Evolutionary conservation across 2,888 invertebrate species (phyloP).

Genomic region (Agelastica alni): DNA sequence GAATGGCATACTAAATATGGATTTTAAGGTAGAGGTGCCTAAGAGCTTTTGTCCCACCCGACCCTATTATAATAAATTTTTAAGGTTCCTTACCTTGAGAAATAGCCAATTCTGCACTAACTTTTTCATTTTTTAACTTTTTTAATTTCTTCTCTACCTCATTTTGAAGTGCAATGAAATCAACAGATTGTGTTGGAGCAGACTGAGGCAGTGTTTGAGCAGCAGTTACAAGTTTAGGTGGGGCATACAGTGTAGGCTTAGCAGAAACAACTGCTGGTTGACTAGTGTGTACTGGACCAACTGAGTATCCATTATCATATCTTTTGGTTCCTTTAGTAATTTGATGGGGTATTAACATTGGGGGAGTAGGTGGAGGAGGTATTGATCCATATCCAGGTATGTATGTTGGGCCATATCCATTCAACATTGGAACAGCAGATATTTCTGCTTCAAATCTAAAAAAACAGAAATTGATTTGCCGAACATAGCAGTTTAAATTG

Average conservation of each 20-base stretch:
- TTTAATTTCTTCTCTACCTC: slow-evolving; percentile 65
- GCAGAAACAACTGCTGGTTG: slow-evolving; percentile 71
- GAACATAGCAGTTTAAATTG: background rate
- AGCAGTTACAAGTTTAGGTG: slow-evolving; percentile 54
- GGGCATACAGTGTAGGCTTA: slow-evolving; percentile 70
- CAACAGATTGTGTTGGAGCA: slow-evolving; percentile 49
- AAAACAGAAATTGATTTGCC: background rate
- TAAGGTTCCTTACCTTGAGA: slow-evolving; percentile 63
- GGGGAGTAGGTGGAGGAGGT: slow-evolving; percentile 69
- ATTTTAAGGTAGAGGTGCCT: too few species aligned
- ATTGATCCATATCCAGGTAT: slow-evolving; percentile 62
- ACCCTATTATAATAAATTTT: too few species aligned
- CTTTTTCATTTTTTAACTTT: slow-evolving; percentile 68
- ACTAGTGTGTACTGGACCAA: slow-evolving; percentile 43
- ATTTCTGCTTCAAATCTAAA: slow-evolving; percentile 87
- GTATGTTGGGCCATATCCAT: slow-evolving; percentile 62
- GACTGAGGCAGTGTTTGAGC: slow-evolving; percentile 41
- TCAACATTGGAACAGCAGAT: slow-evolving; percentile 69
- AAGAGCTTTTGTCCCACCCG: too few species aligned
- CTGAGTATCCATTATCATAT: slow-evolving; percentile 48
- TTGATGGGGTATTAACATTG: slow-evolving; percentile 73
- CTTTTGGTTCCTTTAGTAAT: slow-evolving; percentile 55
- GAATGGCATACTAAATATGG: too few species aligned
- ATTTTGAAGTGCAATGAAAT: slow-evolving; percentile 61
- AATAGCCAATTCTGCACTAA: slow-evolving; percentile 68